These are phyloP conservation scores for Antennarius striatus DNA, from an alignment of 2,113 vertebrate genomes.

Conservation along the genomic window DNA sequence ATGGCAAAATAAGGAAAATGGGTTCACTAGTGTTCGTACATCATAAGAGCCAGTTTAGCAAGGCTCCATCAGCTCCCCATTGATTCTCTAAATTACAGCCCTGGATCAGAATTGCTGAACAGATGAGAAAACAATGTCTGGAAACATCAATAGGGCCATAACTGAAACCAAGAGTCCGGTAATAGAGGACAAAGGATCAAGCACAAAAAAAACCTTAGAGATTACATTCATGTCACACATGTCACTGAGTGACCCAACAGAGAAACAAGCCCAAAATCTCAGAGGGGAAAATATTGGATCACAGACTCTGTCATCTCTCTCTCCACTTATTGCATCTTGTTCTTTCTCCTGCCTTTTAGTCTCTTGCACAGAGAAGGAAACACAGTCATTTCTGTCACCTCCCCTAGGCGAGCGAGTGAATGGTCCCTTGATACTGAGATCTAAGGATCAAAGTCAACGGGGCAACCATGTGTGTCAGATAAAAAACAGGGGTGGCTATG, in stretches of 20 bases:
- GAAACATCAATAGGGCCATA: slow-evolving; percentile 52
- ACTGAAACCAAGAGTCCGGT: slow-evolving; percentile 25
- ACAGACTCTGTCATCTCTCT: slow-evolving; percentile 63
- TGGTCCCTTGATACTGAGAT: slow-evolving; percentile 69
- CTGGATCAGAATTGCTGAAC: slow-evolving; percentile 39
- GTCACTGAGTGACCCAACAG: slow-evolving; percentile 42
- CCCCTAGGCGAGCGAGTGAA: slow-evolving; percentile 57
- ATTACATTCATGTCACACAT: slow-evolving; percentile 57
- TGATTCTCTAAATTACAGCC: slow-evolving; percentile 50
- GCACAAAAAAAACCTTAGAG: slow-evolving; percentile 21
- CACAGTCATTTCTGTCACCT: slow-evolving; percentile 70
- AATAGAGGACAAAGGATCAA: slow-evolving; percentile 39
- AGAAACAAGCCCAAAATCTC: slow-evolving; percentile 50
- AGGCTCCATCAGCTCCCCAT: slow-evolving; percentile 47
- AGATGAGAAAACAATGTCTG: slow-evolving; percentile 54
- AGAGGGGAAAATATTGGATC: slow-evolving; percentile 55
- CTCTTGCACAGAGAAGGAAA: slow-evolving; percentile 49
- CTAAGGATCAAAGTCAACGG: slow-evolving; percentile 72
- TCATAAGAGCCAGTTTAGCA: slow-evolving; percentile 34
- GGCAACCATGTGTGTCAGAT: slow-evolving; percentile 59
- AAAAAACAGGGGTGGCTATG: slow-evolving; percentile 30
- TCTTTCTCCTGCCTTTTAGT: slow-evolving; percentile 24
- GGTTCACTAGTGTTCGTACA: slow-evolving; percentile 13
- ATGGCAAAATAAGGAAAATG: slow-evolving; percentile 28
- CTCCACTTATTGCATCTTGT: slow-evolving; percentile 56